Evolutionary conservation across 1,140 invertebrate genomes (phyloP).

Genomic region (Oryctes rhinoceros): DNA sequence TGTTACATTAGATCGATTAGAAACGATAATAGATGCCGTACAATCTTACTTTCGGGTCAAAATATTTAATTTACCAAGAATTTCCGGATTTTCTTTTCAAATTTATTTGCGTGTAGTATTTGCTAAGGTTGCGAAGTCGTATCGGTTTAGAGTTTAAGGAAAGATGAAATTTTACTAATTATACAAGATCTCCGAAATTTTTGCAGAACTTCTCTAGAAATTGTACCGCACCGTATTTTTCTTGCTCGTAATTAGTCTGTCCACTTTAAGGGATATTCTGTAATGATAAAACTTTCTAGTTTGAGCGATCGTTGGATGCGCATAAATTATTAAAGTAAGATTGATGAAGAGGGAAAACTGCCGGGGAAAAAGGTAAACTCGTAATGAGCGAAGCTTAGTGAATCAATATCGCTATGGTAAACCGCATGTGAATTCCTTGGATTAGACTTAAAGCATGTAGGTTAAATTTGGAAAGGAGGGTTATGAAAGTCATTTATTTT

Average conservation of each 20-base stretch:
- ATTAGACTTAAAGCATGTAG: not conserved
- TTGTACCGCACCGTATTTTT: not conserved
- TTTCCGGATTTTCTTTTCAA: not conserved
- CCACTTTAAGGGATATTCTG: constrained; percentile 41
- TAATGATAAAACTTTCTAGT: constrained; percentile 56
- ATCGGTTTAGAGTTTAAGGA: not conserved
- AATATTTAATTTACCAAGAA: not conserved
- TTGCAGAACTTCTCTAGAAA: constrained; percentile 16
- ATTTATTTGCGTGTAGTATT: not conserved
- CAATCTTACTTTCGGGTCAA: not conserved
- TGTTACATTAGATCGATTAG: not conserved
- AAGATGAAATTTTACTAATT: not conserved
- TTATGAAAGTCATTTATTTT: not conserved
- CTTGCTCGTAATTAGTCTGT: constrained; percentile 28
- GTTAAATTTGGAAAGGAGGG: not conserved
- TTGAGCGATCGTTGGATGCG: constrained; percentile 46
- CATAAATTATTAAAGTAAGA: constrained; percentile 58
- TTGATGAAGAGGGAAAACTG: constrained; percentile 53
- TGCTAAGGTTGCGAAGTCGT: not conserved
- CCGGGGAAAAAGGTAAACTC: not conserved
- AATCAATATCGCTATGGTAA: constrained; percentile 25
- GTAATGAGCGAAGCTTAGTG: not conserved
- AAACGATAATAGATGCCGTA: not conserved
- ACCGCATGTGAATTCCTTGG: not conserved
- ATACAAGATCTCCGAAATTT: constrained; percentile 5